Percentiles rank a stretch among this genome's conserved stretches.
Evolutionary conservation across 1,140 invertebrate species (phyloP).

Genomic region (Sycophaga agraensis): DNA sequence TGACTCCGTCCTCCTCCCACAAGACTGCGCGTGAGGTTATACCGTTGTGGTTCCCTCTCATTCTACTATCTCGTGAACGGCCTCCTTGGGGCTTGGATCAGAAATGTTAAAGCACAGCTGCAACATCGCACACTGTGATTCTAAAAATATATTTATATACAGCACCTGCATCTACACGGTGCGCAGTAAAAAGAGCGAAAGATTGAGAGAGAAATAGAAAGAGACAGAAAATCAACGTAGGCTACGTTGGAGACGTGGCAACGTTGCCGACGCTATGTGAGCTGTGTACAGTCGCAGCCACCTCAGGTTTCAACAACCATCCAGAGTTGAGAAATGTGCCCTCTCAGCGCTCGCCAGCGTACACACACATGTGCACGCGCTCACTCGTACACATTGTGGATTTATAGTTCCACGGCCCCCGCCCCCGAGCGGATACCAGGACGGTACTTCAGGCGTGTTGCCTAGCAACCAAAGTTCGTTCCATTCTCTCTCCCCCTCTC

Average conservation of each 20-base stretch:
- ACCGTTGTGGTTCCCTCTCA: slow-evolving; percentile 1
- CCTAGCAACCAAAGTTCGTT: slow-evolving; percentile 23
- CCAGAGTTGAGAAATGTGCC: slow-evolving; percentile 26
- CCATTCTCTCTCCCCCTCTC: too few species aligned
- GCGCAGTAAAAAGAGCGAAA: neutral
- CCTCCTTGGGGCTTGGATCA: too few species aligned
- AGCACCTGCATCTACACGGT: too few species aligned
- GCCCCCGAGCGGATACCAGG: slow-evolving; percentile 18
- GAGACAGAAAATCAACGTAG: neutral
- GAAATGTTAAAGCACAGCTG: slow-evolving; percentile 20
- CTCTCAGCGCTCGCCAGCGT: neutral
- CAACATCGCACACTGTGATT: slow-evolving; percentile 22
- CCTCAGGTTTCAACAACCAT: slow-evolving; percentile 26
- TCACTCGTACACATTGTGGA: neutral
- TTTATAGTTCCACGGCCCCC: slow-evolving; percentile 5
- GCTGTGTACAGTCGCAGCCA: neutral
- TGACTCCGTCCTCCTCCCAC: neutral
- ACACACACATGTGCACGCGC: neutral
- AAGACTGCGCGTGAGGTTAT: neutral
- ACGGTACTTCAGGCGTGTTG: slow-evolving; percentile 22
- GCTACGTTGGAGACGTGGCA: neutral
- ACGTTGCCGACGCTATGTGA: slow-evolving; percentile 8
- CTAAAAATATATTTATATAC: slow-evolving; percentile 23
- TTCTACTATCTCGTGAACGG: neutral
- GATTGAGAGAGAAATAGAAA: neutral